Conservation (phyloP, 2,888 invertebrate genomes). For the Barypeithes pellucidus region DNA sequence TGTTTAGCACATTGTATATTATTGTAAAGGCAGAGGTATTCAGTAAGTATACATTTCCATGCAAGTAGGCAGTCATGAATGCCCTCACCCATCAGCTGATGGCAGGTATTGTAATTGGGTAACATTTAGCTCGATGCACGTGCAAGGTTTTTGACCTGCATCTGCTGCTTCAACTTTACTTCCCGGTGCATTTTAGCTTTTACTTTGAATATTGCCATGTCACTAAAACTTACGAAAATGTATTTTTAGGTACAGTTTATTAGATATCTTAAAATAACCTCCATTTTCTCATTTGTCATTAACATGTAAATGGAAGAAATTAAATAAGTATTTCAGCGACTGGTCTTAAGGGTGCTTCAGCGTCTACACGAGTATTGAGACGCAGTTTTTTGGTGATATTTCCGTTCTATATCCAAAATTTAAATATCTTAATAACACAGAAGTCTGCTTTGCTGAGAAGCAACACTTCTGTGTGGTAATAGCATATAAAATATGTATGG, state of each 20-base stretch:
- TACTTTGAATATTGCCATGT: conserved; percentile 19
- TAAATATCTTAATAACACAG: too few species aligned
- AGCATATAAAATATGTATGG: too few species aligned
- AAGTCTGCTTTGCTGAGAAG: too few species aligned
- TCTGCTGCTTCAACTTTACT: conserved; percentile 23
- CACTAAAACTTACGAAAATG: neutral
- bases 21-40: neutral
- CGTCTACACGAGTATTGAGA: too few species aligned
- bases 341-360: too few species aligned
- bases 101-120: conserved; percentile 39
- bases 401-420: too few species aligned
- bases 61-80: conserved; percentile 19
- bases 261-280: neutral
- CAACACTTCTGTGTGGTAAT: too few species aligned
- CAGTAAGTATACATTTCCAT: neutral
- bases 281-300: too few species aligned
- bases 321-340: too few species aligned
- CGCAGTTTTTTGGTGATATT: too few species aligned
- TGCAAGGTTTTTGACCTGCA: conserved; percentile 51
- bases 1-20: neutral
- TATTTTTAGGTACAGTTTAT: conserved; percentile 2
- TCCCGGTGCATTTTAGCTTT: conserved; percentile 32
- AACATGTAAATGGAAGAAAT: too few species aligned
- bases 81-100: conserved; percentile 28
- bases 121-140: conserved; percentile 45